Base-by-base conservation (phyloP, 1,140 invertebrate species). In the Wasmannia auropunctata region DNA sequence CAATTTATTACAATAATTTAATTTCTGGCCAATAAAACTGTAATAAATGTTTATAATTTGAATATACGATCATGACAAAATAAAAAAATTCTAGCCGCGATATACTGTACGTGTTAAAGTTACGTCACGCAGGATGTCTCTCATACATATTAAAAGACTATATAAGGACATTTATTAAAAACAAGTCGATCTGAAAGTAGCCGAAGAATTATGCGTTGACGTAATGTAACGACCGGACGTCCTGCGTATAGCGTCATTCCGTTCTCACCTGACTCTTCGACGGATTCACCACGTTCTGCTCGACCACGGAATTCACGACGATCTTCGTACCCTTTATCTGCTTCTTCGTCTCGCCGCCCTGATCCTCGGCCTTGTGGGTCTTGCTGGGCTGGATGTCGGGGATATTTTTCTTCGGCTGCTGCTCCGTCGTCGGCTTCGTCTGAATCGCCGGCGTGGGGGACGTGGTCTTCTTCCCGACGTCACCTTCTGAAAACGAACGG, bases 341-440 rank as follows among this genome's bases (percentile, higher is more conserved):
- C 51, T 87, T 87, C 69, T 95, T 94, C 83, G 94, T 94, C 34
- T 92, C 93, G 63, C 94, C 93, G 7, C 79, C 86, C 87, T 89
- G 34, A 88, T 87, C 16, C 40, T 70, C 63, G 10, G 34, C 34
- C 69, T 91, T 91, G 46, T 92, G 74, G 0, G 94, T 95, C 80
- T 95, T 95, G 89, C 95, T 95, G n/a, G 94, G 93, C 49, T 94
- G 93, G 37, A 95, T 95, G 81, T 94, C 92, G 58, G 89, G 87
- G 25, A 28, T 46, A 74, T 89, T 92, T 84, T 93, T 94, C 85
- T 93, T 93, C 65, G 87, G 87, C 25, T 76, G 74, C 37, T 76
- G 63, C 25, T 46, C 51, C 34, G 75, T 84, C 60, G 91, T 91
- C 14, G 89, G 94, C 72, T 95, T 95, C 54, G 94, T 95, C 74